Conservation (phyloP, 1,140 invertebrate species). For the Branchinecta lynchi region DNA sequence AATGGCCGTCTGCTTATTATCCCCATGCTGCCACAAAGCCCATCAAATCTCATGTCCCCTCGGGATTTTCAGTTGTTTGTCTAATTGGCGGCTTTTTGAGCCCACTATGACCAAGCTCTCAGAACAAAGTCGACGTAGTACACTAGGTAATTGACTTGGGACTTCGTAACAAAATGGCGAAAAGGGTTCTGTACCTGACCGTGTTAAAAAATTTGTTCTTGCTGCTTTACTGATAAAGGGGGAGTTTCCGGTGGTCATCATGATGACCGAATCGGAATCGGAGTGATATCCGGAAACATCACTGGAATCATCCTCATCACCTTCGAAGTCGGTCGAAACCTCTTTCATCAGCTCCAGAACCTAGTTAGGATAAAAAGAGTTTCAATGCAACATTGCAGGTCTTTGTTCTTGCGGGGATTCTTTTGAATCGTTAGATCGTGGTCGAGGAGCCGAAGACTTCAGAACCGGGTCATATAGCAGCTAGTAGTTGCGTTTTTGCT, state of each 20-base stretch:
- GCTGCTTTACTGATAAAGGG: slow-evolving; percentile 35
- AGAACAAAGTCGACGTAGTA: no score
- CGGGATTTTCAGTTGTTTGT: no score
- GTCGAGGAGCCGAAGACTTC: not conserved
- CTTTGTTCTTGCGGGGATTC: slow-evolving; percentile 1
- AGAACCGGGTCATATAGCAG: no score
- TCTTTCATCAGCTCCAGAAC: slow-evolving; percentile 56
- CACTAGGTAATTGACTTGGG: no score
- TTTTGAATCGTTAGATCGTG: not conserved
- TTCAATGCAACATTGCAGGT: slow-evolving; percentile 16
- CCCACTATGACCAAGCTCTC: no score
- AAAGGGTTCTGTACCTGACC: slow-evolving; percentile 32
- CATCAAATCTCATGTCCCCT: no score
- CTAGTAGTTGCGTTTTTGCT: no score
- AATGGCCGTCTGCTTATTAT: no score
- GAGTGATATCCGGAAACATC: slow-evolving; percentile 57
- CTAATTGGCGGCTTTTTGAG: no score
- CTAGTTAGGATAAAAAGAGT: slow-evolving; percentile 27
- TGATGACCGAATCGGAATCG: slow-evolving; percentile 54
- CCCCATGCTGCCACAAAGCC: no score
- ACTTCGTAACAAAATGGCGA: no score
- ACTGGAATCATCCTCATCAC: slow-evolving; percentile 34
- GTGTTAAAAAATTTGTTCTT: slow-evolving; percentile 37
- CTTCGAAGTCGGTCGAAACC: slow-evolving; percentile 28
- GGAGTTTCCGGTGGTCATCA: slow-evolving; percentile 40